A percentile compares a stretch with the other conserved stretches of the same genome.
phyloP scores from a whole-genome alignment of 2,797 vertebrate genomes.

The Acanthiza pusilla region DNA sequence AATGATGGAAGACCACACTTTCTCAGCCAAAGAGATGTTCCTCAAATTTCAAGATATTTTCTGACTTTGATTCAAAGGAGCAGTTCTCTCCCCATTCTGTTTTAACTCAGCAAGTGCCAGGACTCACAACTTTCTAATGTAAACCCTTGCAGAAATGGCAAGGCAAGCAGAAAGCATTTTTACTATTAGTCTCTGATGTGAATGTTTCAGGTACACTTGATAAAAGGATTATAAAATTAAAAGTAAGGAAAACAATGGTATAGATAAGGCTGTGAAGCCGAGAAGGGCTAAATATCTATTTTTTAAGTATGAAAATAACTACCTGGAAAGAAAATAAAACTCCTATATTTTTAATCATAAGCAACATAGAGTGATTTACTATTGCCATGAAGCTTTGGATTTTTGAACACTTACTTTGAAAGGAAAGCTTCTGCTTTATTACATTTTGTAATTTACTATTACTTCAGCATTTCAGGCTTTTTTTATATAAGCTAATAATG shows the following conservation, averaged over 20 bases:
- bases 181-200: not conserved
- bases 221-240: not conserved
- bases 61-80: slow-evolving; percentile 6
- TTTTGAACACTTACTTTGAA: slow-evolving; percentile 34
- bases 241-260: not conserved
- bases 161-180: not conserved
- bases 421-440: slow-evolving; percentile 10
- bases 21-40: not conserved
- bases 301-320: slow-evolving; percentile 1
- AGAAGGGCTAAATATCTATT: not conserved
- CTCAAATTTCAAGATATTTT: not conserved
- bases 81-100: not conserved
- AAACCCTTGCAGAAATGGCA: slow-evolving; percentile 2
- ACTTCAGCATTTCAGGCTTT: slow-evolving; percentile 33
- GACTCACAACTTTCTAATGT: not conserved
- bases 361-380: slow-evolving; percentile 11
- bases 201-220: not conserved
- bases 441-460: slow-evolving; percentile 50
- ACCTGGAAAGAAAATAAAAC: not conserved
- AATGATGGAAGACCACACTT: not conserved
- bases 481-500: slow-evolving; percentile 41
- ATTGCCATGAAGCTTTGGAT: not conserved
- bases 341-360: not conserved
- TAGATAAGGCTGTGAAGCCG: not conserved
- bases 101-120: not conserved